Percentiles rank a stretch among this genome's conserved stretches.
Conservation (phyloP, 2,888 invertebrate genomes). For the Eutolmus rufibarbis region DNA sequence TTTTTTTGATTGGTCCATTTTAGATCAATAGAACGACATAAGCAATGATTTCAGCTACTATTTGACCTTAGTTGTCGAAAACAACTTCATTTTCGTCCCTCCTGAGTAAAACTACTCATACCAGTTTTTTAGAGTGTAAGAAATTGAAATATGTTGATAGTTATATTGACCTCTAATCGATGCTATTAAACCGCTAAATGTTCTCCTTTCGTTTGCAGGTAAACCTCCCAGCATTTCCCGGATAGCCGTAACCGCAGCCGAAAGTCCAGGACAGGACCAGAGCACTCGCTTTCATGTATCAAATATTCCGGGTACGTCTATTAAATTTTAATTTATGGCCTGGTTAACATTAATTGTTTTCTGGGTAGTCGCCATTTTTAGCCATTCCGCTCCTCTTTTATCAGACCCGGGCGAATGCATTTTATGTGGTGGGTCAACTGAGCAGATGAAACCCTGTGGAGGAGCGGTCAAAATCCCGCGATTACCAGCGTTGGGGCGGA, state of each 20-base stretch:
- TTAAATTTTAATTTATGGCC: slow-evolving; percentile 22
- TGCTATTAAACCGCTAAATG: background rate
- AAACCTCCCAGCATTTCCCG: background rate
- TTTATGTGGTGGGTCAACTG: background rate
- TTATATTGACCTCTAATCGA: background rate
- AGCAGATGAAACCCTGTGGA: background rate
- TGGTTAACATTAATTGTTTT: slow-evolving; percentile 23
- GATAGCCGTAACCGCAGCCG: background rate
- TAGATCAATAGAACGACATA: too few species aligned
- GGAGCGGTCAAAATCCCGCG: background rate
- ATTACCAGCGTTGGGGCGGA: background rate
- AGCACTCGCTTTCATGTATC: background rate
- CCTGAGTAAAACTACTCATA: too few species aligned
- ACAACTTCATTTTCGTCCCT: too few species aligned
- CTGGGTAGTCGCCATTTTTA: background rate
- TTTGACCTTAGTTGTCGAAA: too few species aligned
- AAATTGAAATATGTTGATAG: background rate
- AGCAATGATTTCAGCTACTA: too few species aligned
- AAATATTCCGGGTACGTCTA: slow-evolving; percentile 25
- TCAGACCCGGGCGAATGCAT: background rate
- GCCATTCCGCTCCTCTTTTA: background rate
- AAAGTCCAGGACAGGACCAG: background rate
- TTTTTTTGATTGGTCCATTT: too few species aligned
- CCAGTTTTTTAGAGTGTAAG: too few species aligned
- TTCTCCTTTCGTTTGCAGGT: slow-evolving; percentile 4